Conservation (phyloP, 1,140 invertebrate species). For the Scaptomyza montana region DNA sequence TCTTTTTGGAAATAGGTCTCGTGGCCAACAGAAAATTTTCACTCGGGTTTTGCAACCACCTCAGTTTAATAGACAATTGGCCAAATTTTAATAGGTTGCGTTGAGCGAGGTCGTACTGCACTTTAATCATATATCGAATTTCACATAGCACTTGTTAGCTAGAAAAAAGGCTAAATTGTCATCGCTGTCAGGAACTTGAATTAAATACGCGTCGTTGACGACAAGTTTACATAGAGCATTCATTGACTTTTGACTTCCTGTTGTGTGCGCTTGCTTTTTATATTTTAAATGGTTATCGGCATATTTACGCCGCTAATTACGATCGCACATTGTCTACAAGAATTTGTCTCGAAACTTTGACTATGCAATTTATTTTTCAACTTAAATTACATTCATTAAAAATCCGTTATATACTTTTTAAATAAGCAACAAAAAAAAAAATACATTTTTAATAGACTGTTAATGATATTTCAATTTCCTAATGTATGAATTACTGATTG, state of each 20-base stretch:
- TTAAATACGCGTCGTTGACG: slow-evolving; percentile 29
- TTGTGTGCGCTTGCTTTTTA: slow-evolving; percentile 17
- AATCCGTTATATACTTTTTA: background rate
- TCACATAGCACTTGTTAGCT: background rate
- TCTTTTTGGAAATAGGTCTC: too few relatives aligned
- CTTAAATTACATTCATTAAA: too few relatives aligned
- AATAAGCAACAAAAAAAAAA: too few relatives aligned
- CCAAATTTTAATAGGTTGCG: too few relatives aligned
- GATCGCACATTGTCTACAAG: slow-evolving; percentile 30
- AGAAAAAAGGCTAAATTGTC: slow-evolving; percentile 12
- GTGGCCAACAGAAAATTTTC: too few relatives aligned
- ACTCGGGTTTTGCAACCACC: too few relatives aligned
- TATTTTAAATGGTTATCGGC: slow-evolving; percentile 41
- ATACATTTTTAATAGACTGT: too few relatives aligned
- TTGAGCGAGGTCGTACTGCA: too few relatives aligned
- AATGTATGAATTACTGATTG: too few relatives aligned
- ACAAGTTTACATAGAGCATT: slow-evolving; percentile 62
- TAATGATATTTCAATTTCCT: too few relatives aligned
- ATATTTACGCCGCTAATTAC: slow-evolving; percentile 46
- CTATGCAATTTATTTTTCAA: background rate
- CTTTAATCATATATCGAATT: too few relatives aligned
- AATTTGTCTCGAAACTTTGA: slow-evolving; percentile 30
- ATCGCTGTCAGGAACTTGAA: slow-evolving; percentile 38
- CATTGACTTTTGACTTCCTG: slow-evolving; percentile 63
- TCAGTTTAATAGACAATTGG: too few relatives aligned